Base-by-base conservation (phyloP, 2,888 invertebrate genomes). In the Chirona hameri region DNA sequence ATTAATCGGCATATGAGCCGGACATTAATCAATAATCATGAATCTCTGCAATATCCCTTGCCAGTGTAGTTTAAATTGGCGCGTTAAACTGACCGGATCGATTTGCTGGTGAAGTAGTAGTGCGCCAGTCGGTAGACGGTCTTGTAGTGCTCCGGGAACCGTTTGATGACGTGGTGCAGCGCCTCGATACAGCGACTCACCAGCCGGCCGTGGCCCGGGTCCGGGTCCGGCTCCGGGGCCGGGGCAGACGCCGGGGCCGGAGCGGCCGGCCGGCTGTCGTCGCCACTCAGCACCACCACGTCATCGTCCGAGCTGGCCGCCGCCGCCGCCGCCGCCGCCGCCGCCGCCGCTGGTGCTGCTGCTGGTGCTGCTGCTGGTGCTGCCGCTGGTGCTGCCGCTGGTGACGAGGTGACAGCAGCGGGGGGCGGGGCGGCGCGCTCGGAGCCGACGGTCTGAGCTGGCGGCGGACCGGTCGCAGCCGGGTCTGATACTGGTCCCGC, bases 121-220 rank as follows among this genome's bases (percentile, higher is more conserved):
- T 95, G 93, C 1, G 95, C 93, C 82, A 98, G 89, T 85, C 97
- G 91, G 88, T 96, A 97, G 82, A 96, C 91, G 0, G 97, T 95
- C 89, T 98, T 98, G 88, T 97, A 97, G 88, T 98, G 96, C 86
- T 95, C 95, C 0, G 96, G 93, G 87, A 97, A 95, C 81, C 97
- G 90, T 81, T 92, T 91, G 14, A 95, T 91, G 86, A 97, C 97
- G 86, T 95, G 93, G 88, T 95, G 94, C 85, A 97, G 89, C 55
- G 95, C 95, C 86, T 91, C 90, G 27, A 95, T 88, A 87, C 95
- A 95, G 69, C 90, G 90, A 55, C 90, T 88, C 57, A 93, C 91
- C 82, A 95, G 90, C 85, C 86, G 85, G 31, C 82, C 52, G 55
- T 84, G 84, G 82, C 84, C 89, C 86, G 90, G 89, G n/a, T 91